Percentiles rank a stretch among this genome's conserved stretches.
phyloP scores from a whole-genome alignment of 2,797 vertebrate genomes.

The Heteromormyrus szaboi region DNA sequence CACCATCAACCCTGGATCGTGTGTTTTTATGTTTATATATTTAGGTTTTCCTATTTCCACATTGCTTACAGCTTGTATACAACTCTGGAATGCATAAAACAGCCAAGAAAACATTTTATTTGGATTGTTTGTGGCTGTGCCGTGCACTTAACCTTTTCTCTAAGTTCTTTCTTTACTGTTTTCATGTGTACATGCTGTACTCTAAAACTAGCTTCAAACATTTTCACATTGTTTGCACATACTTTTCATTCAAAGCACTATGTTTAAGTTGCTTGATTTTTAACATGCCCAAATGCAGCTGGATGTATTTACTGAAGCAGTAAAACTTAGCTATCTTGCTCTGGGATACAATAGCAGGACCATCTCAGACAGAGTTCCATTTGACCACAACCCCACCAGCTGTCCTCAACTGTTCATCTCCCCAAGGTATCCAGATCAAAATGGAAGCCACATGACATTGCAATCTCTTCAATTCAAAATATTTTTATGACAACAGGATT shows the following conservation, averaged over 20 bases:
- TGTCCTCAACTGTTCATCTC: not conserved
- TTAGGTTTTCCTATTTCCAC: not conserved
- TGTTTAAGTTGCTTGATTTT: constrained; percentile 1
- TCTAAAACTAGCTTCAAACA: not conserved
- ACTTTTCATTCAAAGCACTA: not conserved
- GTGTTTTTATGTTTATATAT: not conserved
- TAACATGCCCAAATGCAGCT: not conserved
- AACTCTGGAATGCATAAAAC: not conserved
- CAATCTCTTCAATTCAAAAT: not conserved
- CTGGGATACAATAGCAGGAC: not conserved
- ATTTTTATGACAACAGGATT: not conserved
- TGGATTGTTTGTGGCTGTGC: not conserved
- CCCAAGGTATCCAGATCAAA: not conserved
- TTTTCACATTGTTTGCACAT: not conserved
- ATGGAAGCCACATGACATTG: not conserved
- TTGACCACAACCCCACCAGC: not conserved
- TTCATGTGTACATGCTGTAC: not conserved
- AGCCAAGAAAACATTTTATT: not conserved
- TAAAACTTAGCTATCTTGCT: not conserved
- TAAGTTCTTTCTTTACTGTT: not conserved
- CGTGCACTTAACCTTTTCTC: not conserved
- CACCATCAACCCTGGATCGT: not conserved
- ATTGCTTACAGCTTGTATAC: not conserved
- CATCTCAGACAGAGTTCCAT: not conserved
- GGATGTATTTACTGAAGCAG: constrained; percentile 1